Evolutionary conservation across 2,113 vertebrate genomes (phyloP).

Genomic region (Lamprologus lemairii): DNA sequence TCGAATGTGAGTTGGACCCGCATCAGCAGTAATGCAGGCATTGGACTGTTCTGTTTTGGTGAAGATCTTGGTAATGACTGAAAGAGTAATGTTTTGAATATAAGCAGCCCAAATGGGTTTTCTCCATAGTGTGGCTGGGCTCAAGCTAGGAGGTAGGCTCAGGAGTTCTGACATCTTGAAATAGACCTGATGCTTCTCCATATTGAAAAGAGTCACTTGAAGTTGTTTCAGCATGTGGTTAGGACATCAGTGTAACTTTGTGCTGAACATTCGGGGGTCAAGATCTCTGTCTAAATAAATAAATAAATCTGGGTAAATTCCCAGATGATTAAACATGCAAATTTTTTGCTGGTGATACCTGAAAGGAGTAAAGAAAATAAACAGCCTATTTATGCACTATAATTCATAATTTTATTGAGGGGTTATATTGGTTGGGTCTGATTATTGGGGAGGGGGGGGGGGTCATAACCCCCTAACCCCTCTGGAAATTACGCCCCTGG

Average conservation of each 20-base stretch:
- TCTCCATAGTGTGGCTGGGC: neutral
- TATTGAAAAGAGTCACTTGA: neutral
- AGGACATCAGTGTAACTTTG: neutral
- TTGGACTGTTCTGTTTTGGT: neutral
- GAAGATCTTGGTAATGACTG: neutral
- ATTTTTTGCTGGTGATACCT: neutral
- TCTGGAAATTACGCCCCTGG: neutral
- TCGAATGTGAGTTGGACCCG: neutral
- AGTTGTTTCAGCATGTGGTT: neutral
- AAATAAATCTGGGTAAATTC: neutral
- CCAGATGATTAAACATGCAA: neutral
- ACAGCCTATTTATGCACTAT: neutral
- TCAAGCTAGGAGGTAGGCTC: neutral
- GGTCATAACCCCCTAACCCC: neutral
- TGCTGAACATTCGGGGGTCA: neutral
- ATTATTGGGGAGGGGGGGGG: accelerated
- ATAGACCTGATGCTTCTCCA: neutral
- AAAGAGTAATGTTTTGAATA: neutral
- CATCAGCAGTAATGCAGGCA: neutral
- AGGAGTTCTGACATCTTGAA: neutral
- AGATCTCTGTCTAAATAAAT: neutral
- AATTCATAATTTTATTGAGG: neutral
- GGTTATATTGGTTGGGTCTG: neutral
- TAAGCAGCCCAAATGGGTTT: neutral
- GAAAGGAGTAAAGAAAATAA: neutral